Evolutionary conservation across 2,888 invertebrate species (phyloP), one percentile per base, ranked within the genome.

Genomic region (Parasteatoda lunata): DNA sequence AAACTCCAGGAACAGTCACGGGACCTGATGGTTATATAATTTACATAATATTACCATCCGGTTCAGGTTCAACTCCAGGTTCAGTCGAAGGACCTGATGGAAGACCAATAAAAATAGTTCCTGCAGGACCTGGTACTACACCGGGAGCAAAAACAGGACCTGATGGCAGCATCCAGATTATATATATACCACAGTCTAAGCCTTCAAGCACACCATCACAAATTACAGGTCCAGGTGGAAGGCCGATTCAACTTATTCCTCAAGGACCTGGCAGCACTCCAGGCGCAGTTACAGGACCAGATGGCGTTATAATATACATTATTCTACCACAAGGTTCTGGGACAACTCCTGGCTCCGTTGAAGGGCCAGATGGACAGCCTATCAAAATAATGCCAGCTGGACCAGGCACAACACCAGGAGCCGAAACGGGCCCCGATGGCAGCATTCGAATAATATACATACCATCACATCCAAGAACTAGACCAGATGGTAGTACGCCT

Each of bases 51-150:
- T 71, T 72, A n/a, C 80, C 80, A 5, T 30, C 51, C 9, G 72
- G 72, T 8, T 71, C 80, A n/a, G 54, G 30, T 13, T 52, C 51
- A 7, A 80, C 80, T 45, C 73, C 80, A 52, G 80, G 80, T 45
- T 72, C 52, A 5, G 72, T 80, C 9, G 64, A 65, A 2, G 80
- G 72, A 13, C 80, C 80, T 8, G 51, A 72, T 66, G 80, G 80
- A 30, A 80, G 72, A 72, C 71, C 48, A 7, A 64, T 80, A 49
- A 64, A 48, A 11, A 71, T 80, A 7, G 65, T 30, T 45, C 79
- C 79, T 45, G 71, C 79, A 11, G 79, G 79, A 5, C 79, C 79
- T 30, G 79, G 79, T 15, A 80, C 79, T 64, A 72, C 79, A 11
- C 79, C 79, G 30, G 79, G 79, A 9, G 71, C 72, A 15, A 51